Base-by-base conservation (phyloP, 2,797 vertebrate species). In the Hyperoplus lanceolatus region DNA sequence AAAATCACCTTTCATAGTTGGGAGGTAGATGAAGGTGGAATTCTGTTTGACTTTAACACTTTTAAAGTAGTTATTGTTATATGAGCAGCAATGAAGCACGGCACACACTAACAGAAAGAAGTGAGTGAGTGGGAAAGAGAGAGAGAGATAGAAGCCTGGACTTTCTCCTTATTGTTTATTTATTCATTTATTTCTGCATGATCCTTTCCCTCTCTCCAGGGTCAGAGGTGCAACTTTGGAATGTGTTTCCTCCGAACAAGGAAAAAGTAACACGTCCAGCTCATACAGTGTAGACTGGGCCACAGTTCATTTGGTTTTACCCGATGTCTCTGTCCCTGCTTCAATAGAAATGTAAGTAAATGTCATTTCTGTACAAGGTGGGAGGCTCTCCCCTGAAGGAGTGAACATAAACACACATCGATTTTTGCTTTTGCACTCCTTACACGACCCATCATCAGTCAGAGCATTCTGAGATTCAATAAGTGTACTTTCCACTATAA, bases 201-300 rank as follows among this genome's bases (percentile, higher is more conserved):
- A 91, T 93, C 80, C 80, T 70, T 77, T 85, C 82, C 53, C 73
- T 90, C 83, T 87, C 70, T 91, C 73, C 77, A 73, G 85, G 92
- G 93, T 93, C 93, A 95, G 74, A 90, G 87, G 92, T 92, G 83
- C 59, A 64, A 70, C 80, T 54, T 56, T 92, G 89, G 93, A 95
- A 94, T 94, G 93, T 87, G 89, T 92, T 92, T 92, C 89, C 88
- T 91, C 87, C 53, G 56, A 87, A 91, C 85, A 85, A 88, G 80
- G 75, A 83, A 91, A 87, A 90, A 90, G 77, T 80, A 79, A 89
- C 83, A 81, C 18, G 39, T 86, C 82, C 87, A 90, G 86, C 75
- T 79, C 82, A 78, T 79, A 70, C 77, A 76, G 82, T 80, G 50
- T 41, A 41, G 46, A 66, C 70, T 69, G 74, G 68, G 72, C 46